phyloP scores from a whole-genome alignment of 2,888 invertebrate species.

The Hypomecis punctinalis region DNA sequence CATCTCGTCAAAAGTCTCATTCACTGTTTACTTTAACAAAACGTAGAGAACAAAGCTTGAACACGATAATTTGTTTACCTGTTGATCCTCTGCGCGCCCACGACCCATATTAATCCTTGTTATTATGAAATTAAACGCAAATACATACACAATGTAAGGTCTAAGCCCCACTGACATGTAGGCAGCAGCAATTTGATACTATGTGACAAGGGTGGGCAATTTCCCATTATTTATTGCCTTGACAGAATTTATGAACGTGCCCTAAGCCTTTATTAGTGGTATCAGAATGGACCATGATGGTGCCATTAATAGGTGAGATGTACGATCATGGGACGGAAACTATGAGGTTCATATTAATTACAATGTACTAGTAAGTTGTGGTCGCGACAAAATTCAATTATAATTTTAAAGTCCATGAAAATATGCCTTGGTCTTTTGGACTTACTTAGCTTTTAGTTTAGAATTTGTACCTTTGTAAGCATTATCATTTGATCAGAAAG shows the following conservation, averaged over 20 bases:
- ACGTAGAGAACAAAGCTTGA: conserved; percentile 6
- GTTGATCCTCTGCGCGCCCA: conserved; percentile 37
- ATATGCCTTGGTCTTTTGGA: no score
- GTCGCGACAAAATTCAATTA: no score
- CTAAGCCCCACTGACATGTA: conserved; percentile 53
- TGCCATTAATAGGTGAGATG: conserved; percentile 24
- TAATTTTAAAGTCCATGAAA: no score
- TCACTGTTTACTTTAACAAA: conserved; percentile 7
- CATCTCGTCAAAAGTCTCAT: neutral
- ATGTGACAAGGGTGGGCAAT: conserved; percentile 76
- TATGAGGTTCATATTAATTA: neutral
- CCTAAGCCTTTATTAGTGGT: conserved; percentile 64
- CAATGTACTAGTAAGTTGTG: neutral
- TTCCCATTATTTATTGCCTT: conserved; percentile 75
- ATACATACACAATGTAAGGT: conserved; percentile 33
- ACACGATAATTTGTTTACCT: conserved; percentile 30
- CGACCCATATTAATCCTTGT: conserved; percentile 41
- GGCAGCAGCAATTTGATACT: conserved; percentile 70
- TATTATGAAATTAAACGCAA: conserved; percentile 40
- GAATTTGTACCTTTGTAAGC: no score
- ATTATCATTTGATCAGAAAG: no score
- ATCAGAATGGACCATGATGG: conserved; percentile 42
- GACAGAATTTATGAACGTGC: conserved; percentile 67
- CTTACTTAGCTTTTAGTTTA: no score
- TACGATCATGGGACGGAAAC: conserved; percentile 4